Evolutionary conservation across 2,113 vertebrate species (phyloP).

Genomic region (Cyanoramphus novaezelandiae): DNA sequence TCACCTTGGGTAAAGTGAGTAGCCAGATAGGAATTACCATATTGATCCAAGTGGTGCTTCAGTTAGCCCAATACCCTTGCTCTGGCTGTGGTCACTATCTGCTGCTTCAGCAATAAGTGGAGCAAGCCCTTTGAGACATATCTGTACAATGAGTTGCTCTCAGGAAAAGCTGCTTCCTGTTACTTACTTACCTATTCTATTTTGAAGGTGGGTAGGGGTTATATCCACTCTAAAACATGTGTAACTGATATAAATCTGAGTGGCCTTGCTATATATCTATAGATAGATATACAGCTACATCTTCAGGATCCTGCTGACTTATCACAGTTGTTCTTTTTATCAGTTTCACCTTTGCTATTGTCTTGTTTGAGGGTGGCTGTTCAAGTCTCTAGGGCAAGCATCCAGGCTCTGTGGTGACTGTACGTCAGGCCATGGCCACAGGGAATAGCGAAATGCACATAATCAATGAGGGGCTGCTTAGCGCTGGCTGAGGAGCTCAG

Average conservation of each 20-base stretch:
- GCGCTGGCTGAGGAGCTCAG: not conserved
- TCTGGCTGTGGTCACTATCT: not conserved
- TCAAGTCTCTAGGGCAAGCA: not conserved
- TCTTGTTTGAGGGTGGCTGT: not conserved
- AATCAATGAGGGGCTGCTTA: not conserved
- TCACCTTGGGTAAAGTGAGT: conserved; percentile 1
- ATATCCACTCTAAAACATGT: not conserved
- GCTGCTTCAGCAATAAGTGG: not conserved
- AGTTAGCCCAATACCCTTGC: not conserved
- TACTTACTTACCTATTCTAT: not conserved
- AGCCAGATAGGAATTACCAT: not conserved
- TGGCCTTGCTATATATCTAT: not conserved
- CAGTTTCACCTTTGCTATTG: not conserved
- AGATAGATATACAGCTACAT: too few species aligned
- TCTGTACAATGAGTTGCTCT: rapidly evolving
- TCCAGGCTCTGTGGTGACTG: not conserved
- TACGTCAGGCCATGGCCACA: rapidly evolving
- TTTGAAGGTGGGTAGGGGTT: not conserved
- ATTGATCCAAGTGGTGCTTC: not conserved
- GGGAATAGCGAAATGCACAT: not conserved
- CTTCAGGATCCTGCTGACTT: not conserved
- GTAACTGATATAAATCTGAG: not conserved
- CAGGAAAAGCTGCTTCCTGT: not conserved
- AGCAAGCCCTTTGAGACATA: not conserved
- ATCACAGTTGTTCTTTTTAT: not conserved